Evolutionary conservation across 2,113 vertebrate genomes (phyloP), one percentile per base, ranked within the genome.

Genomic region (Misgurnus mizolepis): DNA sequence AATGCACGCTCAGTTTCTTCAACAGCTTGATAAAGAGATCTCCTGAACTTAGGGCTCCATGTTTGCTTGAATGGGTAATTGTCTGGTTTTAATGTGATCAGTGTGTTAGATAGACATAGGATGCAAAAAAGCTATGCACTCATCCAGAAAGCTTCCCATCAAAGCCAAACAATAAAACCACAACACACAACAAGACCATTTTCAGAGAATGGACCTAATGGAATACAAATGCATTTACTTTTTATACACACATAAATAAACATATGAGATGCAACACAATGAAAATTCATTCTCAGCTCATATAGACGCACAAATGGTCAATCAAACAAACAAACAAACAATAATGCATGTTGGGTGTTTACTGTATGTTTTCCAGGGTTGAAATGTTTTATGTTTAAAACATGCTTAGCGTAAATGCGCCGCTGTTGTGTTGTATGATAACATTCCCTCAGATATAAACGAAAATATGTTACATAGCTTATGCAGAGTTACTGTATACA

Each of bases 61-160:
- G 68, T 60, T 49, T 66, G 67, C 41, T 75, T 64, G 11, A 47
- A 17, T 72, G 45, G 43, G 67, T 39, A 79, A 79, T 39, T 61
- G 77, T 69, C 66, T 69, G 41, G 18, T 68, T 78, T 68, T 58
- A 69, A 67, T 67, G n/a, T 45, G 60, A 76, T 78, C 47, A 8
- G 7, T 18, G 56, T 17, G 5, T 68, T 43, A 39, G 81, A 66
- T 72, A 77, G 47, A 77, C 1, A 12, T 10, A 53, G 55, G n/a
- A 7, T 17, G 17, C 39, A 73, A 73, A 60, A 56, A 72, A 75
- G 65, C n/a, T 79, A 10, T 34, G 75, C 87, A 85, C 85, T 84
- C 85, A 79, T 79, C 66, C 76, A 82, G 77, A 88, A 85, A 87
- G 68, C 69, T 67, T 81, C 40, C 62, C 40, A 82, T 76, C 65